Evolutionary conservation across 2,113 vertebrate species (phyloP).

Genomic region (Apaloderma vittatum): DNA sequence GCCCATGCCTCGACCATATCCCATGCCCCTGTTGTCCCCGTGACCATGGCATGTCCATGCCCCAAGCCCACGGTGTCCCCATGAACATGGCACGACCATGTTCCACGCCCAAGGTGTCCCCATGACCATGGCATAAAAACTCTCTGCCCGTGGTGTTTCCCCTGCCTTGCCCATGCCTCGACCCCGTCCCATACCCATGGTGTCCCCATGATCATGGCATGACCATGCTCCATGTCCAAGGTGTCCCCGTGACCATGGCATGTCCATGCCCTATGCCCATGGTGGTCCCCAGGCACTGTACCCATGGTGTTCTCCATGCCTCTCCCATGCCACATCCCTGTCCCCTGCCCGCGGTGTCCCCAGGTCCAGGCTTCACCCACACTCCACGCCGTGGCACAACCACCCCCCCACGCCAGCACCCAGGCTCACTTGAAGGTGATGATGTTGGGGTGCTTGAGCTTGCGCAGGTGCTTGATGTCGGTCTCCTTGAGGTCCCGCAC

Average conservation of each 20-base stretch:
- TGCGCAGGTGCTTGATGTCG: conserved; percentile 96
- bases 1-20: neutral
- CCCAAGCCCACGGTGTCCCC: neutral
- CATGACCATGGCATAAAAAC: neutral
- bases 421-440: conserved; percentile 95
- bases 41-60: rapidly evolving
- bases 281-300: too few species aligned
- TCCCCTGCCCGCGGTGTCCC: too few species aligned
- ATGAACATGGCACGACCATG: neutral
- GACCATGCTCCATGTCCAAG: too few species aligned
- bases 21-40: neutral
- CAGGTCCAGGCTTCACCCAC: too few species aligned
- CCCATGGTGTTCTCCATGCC: too few species aligned
- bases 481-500: conserved; percentile 97
- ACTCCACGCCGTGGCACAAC: too few species aligned
- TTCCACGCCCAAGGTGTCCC: neutral
- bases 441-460: conserved; percentile 98
- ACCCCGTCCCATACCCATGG: neutral
- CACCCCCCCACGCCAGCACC: neutral
- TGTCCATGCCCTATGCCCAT: too few species aligned
- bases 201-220: neutral
- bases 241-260: neutral
- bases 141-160: too few species aligned
- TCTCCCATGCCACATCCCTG: rapidly evolving
- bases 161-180: neutral